Evolutionary conservation across 2,888 invertebrate genomes (phyloP).

Genomic region (Trissonchulus latispiculum): DNA sequence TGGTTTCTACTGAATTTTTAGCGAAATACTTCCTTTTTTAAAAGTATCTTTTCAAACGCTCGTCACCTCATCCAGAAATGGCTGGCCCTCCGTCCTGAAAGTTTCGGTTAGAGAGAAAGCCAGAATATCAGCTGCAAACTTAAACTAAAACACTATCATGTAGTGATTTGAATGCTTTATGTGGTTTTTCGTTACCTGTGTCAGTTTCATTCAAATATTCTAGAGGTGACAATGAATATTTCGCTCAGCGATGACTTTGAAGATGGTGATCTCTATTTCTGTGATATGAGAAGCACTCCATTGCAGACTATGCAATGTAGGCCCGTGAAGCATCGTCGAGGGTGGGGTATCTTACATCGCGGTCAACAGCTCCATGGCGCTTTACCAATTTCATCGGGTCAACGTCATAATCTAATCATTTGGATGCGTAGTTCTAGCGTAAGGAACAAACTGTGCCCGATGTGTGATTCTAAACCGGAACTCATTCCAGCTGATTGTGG

Average conservation of each 20-base stretch:
- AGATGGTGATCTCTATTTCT: conserved; percentile 46
- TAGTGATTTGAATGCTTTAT: too few relatives aligned
- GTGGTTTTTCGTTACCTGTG: too few relatives aligned
- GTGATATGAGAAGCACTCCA: conserved; percentile 36
- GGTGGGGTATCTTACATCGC: conserved; percentile 45
- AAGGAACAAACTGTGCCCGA: conserved; percentile 46
- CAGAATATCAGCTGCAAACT: too few relatives aligned
- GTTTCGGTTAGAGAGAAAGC: too few relatives aligned
- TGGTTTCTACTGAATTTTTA: too few relatives aligned
- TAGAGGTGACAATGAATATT: conserved; percentile 48
- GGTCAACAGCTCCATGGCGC: conserved; percentile 48
- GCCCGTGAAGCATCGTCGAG: conserved; percentile 7
- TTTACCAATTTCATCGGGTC: conserved; percentile 42
- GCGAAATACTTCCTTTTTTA: too few relatives aligned
- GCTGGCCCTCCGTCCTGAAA: too few relatives aligned
- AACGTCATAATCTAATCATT: conserved; percentile 46
- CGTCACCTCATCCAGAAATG: too few relatives aligned
- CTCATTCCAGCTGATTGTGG: conserved; percentile 30
- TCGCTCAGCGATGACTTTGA: conserved; percentile 43
- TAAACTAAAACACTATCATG: too few relatives aligned
- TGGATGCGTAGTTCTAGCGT: conserved; percentile 48
- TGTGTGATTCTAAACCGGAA: conserved; percentile 45
- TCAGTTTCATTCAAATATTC: too few relatives aligned
- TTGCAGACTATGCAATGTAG: not conserved
- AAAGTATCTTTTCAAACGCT: too few relatives aligned